Evolutionary conservation across 1,140 invertebrate genomes (phyloP).

Genomic region (Trachymyrmex cornetzi): DNA sequence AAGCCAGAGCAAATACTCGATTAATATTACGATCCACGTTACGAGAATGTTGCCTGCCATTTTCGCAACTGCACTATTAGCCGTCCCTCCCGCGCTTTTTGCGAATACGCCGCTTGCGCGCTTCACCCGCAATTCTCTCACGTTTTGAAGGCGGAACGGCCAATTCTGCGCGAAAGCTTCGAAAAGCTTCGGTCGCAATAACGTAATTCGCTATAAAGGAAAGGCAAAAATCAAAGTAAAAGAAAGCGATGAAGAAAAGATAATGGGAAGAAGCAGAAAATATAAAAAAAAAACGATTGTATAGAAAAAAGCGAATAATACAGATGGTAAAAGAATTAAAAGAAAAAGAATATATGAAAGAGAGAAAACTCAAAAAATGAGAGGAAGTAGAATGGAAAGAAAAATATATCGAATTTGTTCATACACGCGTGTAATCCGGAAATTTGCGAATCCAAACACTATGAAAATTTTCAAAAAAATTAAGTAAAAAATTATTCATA

Average conservation of each 20-base stretch:
- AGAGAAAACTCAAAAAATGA: not conserved
- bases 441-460: too few relatives aligned
- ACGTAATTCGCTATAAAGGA: not conserved
- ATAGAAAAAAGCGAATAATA: not conserved
- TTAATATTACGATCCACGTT: slow-evolving; percentile 50
- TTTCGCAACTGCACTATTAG: slow-evolving; percentile 32
- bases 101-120: slow-evolving; percentile 16
- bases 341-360: not conserved
- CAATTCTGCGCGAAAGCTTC: slow-evolving; percentile 30
- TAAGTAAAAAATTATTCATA: too few relatives aligned
- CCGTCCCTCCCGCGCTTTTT: slow-evolving; percentile 13
- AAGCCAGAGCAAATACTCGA: not conserved
- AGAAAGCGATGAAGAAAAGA: not conserved
- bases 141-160: slow-evolving; percentile 20
- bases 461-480: too few relatives aligned
- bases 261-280: not conserved
- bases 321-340: not conserved
- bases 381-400: too few relatives aligned
- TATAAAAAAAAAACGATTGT: not conserved
- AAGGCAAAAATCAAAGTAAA: not conserved
- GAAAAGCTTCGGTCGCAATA: slow-evolving; percentile 17
- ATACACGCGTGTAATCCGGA: not conserved
- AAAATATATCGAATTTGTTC: not conserved
- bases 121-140: slow-evolving; percentile 21
- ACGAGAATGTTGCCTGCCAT: slow-evolving; percentile 32